Percentiles rank a stretch among this genome's conserved stretches.
Conservation (phyloP, 53 echinoderm and acorn worm species). For the Crossaster papposus region DNA sequence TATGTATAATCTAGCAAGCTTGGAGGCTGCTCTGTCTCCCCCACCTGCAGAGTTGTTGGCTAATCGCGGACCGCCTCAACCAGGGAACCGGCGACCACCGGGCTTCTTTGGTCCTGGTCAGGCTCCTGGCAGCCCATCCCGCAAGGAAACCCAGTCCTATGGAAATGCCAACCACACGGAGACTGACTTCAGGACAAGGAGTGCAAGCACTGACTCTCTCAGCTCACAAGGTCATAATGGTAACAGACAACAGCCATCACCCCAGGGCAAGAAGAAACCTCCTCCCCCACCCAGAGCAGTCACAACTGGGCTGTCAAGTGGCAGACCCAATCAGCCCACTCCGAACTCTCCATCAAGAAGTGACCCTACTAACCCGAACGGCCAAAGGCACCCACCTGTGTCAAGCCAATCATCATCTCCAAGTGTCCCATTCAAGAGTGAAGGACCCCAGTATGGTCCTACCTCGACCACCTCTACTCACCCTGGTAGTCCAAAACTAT, state of each 20-base stretch:
- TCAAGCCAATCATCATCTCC: slow-evolving; percentile 29
- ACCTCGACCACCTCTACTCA: slow-evolving; percentile 33
- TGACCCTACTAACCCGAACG: slow-evolving; percentile 41
- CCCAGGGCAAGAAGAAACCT: slow-evolving; percentile 73
- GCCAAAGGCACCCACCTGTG: slow-evolving; percentile 52
- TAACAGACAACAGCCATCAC: slow-evolving; percentile 68
- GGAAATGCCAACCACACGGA: slow-evolving; percentile 40
- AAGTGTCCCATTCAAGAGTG: slow-evolving; percentile 13
- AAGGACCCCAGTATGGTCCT: slow-evolving; percentile 26
- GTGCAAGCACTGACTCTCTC: slow-evolving; percentile 46
- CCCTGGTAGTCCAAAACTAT: slow-evolving; percentile 58
- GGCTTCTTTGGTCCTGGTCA: slow-evolving; percentile 38
- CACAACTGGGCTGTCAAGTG: slow-evolving; percentile 42
- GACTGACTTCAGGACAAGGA: slow-evolving; percentile 44
- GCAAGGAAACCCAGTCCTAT: neutral
- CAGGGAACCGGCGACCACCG: slow-evolving; percentile 33
- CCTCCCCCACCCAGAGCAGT: slow-evolving; percentile 68
- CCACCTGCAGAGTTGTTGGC: slow-evolving; percentile 29
- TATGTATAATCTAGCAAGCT: slow-evolving; percentile 80
- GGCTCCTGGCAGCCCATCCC: slow-evolving; percentile 43
- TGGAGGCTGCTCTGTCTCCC: slow-evolving; percentile 58
- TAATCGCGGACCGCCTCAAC: slow-evolving; percentile 8
- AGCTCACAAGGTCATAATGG: slow-evolving; percentile 20
- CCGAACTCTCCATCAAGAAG: slow-evolving; percentile 47
- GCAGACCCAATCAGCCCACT: slow-evolving; percentile 22